phyloP scores from a whole-genome alignment of 2,888 invertebrate species.

The Anoncus sp. region DNA sequence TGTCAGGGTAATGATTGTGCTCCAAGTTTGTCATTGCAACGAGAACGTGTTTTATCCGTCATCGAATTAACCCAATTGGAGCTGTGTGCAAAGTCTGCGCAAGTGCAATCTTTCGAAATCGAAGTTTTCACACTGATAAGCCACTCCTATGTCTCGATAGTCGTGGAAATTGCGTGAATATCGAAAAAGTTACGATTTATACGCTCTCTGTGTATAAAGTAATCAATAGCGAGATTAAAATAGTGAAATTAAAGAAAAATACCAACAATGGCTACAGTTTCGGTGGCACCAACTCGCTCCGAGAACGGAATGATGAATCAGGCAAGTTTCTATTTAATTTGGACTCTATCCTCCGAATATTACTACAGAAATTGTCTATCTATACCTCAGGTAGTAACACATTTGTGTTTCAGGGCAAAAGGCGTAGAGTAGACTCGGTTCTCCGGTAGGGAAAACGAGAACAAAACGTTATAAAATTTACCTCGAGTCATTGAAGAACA shows the following conservation, averaged over 20 bases:
- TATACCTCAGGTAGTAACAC: not conserved
- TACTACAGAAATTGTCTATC: not conserved
- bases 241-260: slow-evolving; percentile 20
- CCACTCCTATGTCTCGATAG: not conserved
- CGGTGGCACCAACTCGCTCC: slow-evolving; percentile 62
- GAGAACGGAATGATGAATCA: slow-evolving; percentile 65
- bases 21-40: slow-evolving; percentile 18
- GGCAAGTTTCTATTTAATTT: slow-evolving; percentile 59
- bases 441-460: slow-evolving; percentile 16
- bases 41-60: not conserved
- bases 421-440: no score
- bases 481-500: no score
- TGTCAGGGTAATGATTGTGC: slow-evolving; percentile 21
- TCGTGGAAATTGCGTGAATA: not conserved
- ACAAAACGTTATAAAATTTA: no score
- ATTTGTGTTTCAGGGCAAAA: slow-evolving; percentile 25
- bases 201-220: not conserved
- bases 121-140: slow-evolving; percentile 11
- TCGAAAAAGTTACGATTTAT: slow-evolving; percentile 16
- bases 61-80: slow-evolving; percentile 6
- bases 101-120: slow-evolving; percentile 4
- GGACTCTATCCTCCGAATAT: not conserved
- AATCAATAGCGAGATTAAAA: not conserved
- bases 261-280: slow-evolving; percentile 61
- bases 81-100: not conserved